A percentile compares a stretch with the other conserved stretches of the same genome.
Evolutionary conservation across 2,113 vertebrate genomes (phyloP).

Genomic region (cattle (Bos taurus)): DNA sequence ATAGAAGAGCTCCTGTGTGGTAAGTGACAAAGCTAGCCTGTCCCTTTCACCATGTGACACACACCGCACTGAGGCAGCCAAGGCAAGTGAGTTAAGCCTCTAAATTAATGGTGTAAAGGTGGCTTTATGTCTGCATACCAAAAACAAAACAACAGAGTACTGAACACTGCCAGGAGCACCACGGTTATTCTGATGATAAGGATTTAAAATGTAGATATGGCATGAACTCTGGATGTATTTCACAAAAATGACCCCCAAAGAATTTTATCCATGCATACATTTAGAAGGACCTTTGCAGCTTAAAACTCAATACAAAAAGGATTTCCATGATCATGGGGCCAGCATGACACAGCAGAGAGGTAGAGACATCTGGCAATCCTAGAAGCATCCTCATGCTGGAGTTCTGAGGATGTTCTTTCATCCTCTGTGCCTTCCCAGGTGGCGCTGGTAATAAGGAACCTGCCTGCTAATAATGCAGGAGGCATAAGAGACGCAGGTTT

Average conservation of each 20-base stretch:
- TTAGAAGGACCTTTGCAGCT: background rate
- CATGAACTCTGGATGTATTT: background rate
- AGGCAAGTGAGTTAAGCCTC: background rate
- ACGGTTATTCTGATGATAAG: background rate
- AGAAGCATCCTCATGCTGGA: background rate
- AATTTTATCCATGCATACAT: background rate
- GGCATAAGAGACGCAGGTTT: background rate
- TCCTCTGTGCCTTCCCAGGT: background rate
- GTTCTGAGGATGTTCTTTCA: background rate
- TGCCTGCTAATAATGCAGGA: background rate
- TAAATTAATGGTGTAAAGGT: background rate
- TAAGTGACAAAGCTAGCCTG: background rate
- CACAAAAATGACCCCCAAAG: background rate
- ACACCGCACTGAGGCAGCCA: fast-evolving
- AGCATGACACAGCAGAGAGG: fast-evolving
- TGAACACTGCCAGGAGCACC: background rate
- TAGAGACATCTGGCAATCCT: background rate
- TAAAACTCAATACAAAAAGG: background rate
- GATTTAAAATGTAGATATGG: background rate
- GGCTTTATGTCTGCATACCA: background rate
- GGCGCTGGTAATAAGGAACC: background rate
- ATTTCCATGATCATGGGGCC: background rate
- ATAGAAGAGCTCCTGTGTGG: background rate
- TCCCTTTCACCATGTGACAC: background rate
- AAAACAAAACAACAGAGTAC: background rate